Base-by-base conservation (phyloP, 64 coral and sea anemone species). In the Trachythela sp. region DNA sequence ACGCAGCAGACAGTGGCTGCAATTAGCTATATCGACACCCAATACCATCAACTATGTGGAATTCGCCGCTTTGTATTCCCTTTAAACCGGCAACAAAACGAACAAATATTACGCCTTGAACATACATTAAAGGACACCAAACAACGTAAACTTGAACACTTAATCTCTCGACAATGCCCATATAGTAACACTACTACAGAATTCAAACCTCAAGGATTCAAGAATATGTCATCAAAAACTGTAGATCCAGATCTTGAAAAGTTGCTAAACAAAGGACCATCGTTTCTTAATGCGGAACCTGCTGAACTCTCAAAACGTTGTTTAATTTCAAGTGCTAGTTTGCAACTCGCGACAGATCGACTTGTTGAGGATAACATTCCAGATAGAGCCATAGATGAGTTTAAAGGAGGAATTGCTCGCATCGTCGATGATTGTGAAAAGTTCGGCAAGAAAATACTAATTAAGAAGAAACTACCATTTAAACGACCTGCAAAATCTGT, bases 371-470 rank as follows among this genome's bases (percentile, higher is more conserved):
- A 14, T 42, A 8, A 42, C 4, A 13, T 84, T 42, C 37, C 83
- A 26, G 24, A 30, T n/a, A 84, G 48, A n/a, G 48, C 83, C 1
- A 30, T 84, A n/a, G 39, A 84, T 43, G 83, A 84, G 39, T 84
- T 84, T 14, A 84, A 84, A 84, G 40, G 83, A 40, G 83, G 83
- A n/a, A 39, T 84, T 36, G 72, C 72, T 80, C 72, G 72, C 30
- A 80, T 80, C 39, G 29, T 80, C 29, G 30, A 83, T 83, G 15
- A 83, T 32, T 83, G 77, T 83, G 77, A 83, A 37, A 31, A 37
- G 32, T 26, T 37, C 17, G 77, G 35, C 15, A 31, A 31, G 15
- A 13, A 31, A 31, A 83, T 83, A 20, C 77, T 83, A 17, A 83
- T 13, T 27, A 18, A 31, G 15, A 88, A 88, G 45, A 54, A 40